Evolutionary conservation across 2,888 invertebrate genomes (phyloP), one percentile per base, ranked within the genome.

Genomic region (Xanthorhoe designata): DNA sequence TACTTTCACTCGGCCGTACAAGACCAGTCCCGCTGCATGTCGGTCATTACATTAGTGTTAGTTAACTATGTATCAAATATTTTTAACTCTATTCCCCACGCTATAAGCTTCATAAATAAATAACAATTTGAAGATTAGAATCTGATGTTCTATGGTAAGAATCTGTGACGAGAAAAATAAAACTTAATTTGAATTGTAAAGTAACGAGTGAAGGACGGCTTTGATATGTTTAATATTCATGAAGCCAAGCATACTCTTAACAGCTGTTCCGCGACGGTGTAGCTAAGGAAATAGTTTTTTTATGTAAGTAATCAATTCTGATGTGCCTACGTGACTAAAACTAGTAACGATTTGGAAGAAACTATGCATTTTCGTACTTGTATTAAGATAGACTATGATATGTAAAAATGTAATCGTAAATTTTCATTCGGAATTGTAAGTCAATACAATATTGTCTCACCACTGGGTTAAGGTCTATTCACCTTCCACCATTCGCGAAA

Each of bases 1-100:
- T 74, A 79, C 83, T 84, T 84, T 83, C 84, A 83, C 84, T 66
- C 63, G 64, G 53, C 61, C 74, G 68, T 71, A 68, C 53, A 69
- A 47, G 66, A 64, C 74, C 68, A 69, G 76, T 66, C 74, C 70
- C 69, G 78, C 77, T 77, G 72, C 76, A 81, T 77, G 69, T 70
- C 80, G 78, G 78, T 77, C 78, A 77, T 64, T 38, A 38, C n/a
- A n/a, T n/a, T n/a, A n/a, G n/a, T n/a, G 10, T 63, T n/a, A n/a
- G 54, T 57, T 47, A 13, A 42, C 38, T 42, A 13, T 38, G 38
- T 69, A 35, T 57, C 32, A 64, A 61, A 47, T 42, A 67, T 61
- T 61, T 60, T 69, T 35, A 42, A 56, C 70, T 69, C 57, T 73
- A 49, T 58, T 18, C 13, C n/a, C 24, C 35, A 49, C 52, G 29